phyloP scores from a whole-genome alignment of 2,797 vertebrate genomes.

The Perodicticus potto region DNA sequence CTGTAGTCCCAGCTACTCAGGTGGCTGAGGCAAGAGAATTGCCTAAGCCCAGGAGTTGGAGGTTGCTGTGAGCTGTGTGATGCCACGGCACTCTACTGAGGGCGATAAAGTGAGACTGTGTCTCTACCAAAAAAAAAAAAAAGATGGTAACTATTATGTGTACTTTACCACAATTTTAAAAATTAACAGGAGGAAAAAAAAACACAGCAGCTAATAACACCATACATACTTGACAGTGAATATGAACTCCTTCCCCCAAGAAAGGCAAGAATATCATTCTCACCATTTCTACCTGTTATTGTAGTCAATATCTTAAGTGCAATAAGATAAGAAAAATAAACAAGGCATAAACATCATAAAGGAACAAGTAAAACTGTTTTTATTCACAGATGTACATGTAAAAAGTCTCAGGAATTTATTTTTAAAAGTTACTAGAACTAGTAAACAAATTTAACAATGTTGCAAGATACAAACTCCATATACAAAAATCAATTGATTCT shows the following conservation, averaged over 20 bases:
- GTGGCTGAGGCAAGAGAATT: too few relatives aligned
- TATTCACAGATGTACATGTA: conserved; percentile 64
- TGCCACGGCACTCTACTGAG: too few relatives aligned
- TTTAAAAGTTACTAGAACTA: conserved; percentile 56
- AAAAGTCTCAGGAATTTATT: conserved; percentile 54
- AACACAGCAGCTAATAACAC: neutral
- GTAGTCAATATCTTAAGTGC: conserved; percentile 47
- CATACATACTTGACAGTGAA: conserved; percentile 11
- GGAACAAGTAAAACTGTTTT: conserved; percentile 55
- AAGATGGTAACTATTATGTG: neutral
- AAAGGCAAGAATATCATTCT: conserved; percentile 52
- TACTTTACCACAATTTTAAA: conserved; percentile 40
- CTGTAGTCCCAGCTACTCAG: too few relatives aligned
- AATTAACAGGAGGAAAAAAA: neutral
- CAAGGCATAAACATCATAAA: conserved; percentile 71
- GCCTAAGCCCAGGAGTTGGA: too few relatives aligned
- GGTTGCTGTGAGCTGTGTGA: too few relatives aligned
- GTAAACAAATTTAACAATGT: conserved; percentile 61
- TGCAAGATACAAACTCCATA: conserved; percentile 55
- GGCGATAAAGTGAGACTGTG: too few relatives aligned
- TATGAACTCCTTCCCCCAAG: neutral
- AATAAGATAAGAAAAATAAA: conserved; percentile 68
- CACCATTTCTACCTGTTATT: neutral
- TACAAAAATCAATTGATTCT: conserved; percentile 58
- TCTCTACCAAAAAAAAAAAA: too few relatives aligned